These are phyloP conservation scores for Cecidostiba fungosa DNA, from an alignment of 2,888 invertebrate species.

Conservation along the genomic window DNA sequence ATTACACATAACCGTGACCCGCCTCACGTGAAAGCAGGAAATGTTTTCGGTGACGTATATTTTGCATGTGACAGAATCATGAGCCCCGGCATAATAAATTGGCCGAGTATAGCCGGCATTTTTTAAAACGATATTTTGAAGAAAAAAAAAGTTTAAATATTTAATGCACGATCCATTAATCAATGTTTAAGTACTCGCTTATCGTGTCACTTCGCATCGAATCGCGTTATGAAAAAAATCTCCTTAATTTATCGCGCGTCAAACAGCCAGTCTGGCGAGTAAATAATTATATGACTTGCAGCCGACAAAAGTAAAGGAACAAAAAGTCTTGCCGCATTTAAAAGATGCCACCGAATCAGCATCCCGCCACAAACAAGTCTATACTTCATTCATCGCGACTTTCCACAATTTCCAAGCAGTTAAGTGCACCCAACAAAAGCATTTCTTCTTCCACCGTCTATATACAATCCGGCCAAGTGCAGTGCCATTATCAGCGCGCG, in stretches of 20 bases:
- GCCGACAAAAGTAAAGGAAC: background rate
- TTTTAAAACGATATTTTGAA: background rate
- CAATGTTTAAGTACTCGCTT: slow-evolving; percentile 2
- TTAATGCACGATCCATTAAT: background rate
- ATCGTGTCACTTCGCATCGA: background rate
- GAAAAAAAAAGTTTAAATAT: background rate
- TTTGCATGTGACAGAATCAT: slow-evolving; percentile 3
- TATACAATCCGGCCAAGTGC: slow-evolving; percentile 7
- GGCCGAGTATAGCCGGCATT: background rate
- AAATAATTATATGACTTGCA: slow-evolving; percentile 8
- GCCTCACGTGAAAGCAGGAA: background rate
- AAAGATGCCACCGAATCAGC: background rate
- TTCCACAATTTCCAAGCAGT: slow-evolving; percentile 17
- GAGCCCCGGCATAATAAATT: background rate
- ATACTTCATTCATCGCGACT: background rate
- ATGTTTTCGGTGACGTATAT: slow-evolving; percentile 4
- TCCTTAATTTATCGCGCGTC: background rate
- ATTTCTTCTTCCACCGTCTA: background rate
- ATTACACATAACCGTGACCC: background rate
- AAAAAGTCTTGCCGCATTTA: background rate
- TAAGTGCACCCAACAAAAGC: slow-evolving; percentile 17
- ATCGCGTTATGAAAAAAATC: background rate
- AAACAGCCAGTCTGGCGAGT: background rate
- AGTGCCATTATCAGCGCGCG: slow-evolving; percentile 42
- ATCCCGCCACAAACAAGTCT: background rate